Conservation (phyloP, 1,140 invertebrate species). For the Myzus persicae region DNA sequence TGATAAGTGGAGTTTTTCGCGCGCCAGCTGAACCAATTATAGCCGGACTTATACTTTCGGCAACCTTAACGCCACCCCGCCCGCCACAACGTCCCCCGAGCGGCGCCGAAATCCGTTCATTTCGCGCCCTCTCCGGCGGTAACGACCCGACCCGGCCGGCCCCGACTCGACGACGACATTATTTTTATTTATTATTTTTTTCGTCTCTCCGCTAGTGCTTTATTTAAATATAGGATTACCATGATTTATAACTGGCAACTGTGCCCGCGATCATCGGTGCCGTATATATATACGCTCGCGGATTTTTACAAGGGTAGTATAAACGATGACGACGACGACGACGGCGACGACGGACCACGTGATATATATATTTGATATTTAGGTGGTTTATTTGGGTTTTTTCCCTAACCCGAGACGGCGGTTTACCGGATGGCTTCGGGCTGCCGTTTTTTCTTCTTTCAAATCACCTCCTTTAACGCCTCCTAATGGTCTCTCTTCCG, state of each 20-base stretch:
- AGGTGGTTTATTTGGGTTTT: not conserved
- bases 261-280: not conserved
- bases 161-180: conserved; percentile 34
- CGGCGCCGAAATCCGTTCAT: conserved; percentile 37
- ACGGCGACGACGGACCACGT: not conserved
- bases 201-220: conserved; percentile 17
- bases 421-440: not conserved
- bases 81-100: not conserved
- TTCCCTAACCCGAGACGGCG: not conserved
- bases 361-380: conserved; percentile 13
- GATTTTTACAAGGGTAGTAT: conserved; percentile 39
- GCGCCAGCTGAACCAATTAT: conserved; percentile 58
- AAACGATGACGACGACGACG: not conserved
- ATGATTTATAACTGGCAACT: conserved; percentile 51
- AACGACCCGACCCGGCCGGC: not conserved
- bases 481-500: not conserved
- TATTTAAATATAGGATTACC: conserved; percentile 58
- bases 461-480: conserved; percentile 15
- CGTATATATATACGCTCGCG: not conserved
- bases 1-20: conserved; percentile 57
- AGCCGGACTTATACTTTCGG: conserved; percentile 55
- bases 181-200: conserved; percentile 58
- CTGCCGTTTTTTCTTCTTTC: not conserved
- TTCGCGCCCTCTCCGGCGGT: not conserved
- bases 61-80: conserved; percentile 38